phyloP scores from a whole-genome alignment of 2,113 vertebrate genomes.

The Progne subis region DNA sequence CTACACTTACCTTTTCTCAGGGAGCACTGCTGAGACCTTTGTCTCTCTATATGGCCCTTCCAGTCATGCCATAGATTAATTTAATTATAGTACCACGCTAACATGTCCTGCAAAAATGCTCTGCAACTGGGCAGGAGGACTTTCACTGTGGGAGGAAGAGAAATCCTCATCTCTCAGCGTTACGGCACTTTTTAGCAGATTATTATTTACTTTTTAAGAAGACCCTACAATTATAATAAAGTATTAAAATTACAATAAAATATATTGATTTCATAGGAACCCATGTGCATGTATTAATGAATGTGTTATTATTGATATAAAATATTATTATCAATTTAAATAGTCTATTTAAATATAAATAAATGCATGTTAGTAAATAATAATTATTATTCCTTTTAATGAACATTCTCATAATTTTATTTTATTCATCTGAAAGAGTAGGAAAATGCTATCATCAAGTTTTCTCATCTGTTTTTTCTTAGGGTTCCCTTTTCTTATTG shows the following conservation, averaged over 20 bases:
- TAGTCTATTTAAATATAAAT: background rate
- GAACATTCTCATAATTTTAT: background rate
- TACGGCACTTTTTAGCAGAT: background rate
- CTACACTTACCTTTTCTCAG: background rate
- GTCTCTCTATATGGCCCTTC: background rate
- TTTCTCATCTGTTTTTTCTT: background rate
- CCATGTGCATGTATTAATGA: background rate
- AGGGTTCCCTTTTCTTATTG: background rate
- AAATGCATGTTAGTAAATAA: background rate
- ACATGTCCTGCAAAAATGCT: accelerated
- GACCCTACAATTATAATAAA: background rate
- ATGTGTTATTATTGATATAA: background rate
- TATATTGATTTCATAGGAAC: background rate
- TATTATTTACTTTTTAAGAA: background rate
- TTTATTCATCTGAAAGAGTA: background rate
- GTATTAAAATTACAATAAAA: background rate
- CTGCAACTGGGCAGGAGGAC: background rate
- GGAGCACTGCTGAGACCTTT: background rate
- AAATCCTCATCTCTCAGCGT: background rate
- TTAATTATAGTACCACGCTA: background rate
- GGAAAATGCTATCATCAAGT: background rate
- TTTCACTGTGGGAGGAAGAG: background rate
- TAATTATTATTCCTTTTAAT: background rate
- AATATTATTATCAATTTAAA: background rate
- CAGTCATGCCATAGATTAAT: background rate